A percentile compares a stretch with the other conserved stretches of the same genome.
Evolutionary conservation across 2,797 vertebrate species (phyloP).

Genomic region (Pangasius macronema): DNA sequence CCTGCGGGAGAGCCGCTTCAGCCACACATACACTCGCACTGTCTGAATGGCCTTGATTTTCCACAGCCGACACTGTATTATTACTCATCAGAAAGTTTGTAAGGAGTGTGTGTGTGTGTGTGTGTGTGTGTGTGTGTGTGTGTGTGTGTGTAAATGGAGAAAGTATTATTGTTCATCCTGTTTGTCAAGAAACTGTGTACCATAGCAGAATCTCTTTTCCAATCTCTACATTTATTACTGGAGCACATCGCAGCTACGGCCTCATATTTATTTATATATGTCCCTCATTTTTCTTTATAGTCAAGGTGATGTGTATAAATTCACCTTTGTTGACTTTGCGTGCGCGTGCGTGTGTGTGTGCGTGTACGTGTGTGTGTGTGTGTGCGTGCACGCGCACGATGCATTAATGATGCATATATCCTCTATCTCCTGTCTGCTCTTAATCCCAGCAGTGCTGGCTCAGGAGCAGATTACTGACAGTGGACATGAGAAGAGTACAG

Average conservation of each 20-base stretch:
- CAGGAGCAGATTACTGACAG: conserved; percentile 78
- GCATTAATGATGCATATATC: conserved; percentile 79
- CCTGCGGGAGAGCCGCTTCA: conserved; percentile 37
- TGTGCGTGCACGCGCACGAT: conserved; percentile 55
- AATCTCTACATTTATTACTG: conserved; percentile 15
- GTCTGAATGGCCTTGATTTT: conserved; percentile 36
- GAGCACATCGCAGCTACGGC: neutral
- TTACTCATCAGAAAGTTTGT: conserved; percentile 42
- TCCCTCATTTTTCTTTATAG: conserved; percentile 24
- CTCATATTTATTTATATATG: conserved; percentile 17
- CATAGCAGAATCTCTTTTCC: neutral
- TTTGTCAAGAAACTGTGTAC: conserved; percentile 4
- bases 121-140: conserved; percentile 3
- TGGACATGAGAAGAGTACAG: conserved; percentile 70
- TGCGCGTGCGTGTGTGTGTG: conserved; percentile 38
- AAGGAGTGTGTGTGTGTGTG: neutral
- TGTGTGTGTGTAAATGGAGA: neutral
- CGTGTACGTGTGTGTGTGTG: conserved; percentile 63
- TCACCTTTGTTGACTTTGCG: conserved; percentile 78
- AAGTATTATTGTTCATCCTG: neutral
- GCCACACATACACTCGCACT: conserved; percentile 55
- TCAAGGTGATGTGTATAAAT: conserved; percentile 51
- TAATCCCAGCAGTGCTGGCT: conserved; percentile 79
- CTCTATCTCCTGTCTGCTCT: conserved; percentile 72
- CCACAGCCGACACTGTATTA: conserved; percentile 23